Evolutionary conservation across 2,113 vertebrate species (phyloP), one percentile per base, ranked within the genome.

Genomic region (Helogale parvula): DNA sequence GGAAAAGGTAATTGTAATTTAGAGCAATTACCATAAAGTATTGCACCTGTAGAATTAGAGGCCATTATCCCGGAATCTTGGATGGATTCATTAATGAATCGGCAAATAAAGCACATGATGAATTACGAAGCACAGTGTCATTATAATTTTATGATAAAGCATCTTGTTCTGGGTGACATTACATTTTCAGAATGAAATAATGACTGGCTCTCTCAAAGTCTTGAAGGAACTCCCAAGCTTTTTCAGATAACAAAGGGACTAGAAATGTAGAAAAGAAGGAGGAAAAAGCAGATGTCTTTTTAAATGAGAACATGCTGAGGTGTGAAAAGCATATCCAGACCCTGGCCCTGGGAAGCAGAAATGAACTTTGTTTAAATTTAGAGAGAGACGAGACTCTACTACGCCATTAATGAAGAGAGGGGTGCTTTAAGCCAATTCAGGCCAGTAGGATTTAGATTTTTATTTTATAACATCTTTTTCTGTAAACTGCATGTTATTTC

Each of bases 41-140:
- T 93, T 35, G 52, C 85, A 96, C 96, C 96, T 97, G 90, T 96
- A 88, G 90, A 93, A 93, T 96, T 88, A 96, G 84, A 97, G 88
- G 69, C 93, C 95, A 95, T 97, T 96, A 96, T 97, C 93, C 63
- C 15, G 45, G 94, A 97, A 97, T 94, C 94, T 92, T 52, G 38
- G 89, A 87, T 93, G 69, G 93, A 74, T 96, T 98, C 97, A 97
- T 97, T 97, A 98, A 94, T 96, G 96, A 97, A 96, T 96, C n/a
- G 33, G 95, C 94, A 98, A 96, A 96, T 98, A 96, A 94, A 95
- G 80, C 47, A 7, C 76, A 68, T 79, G 94, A 96, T 98, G 88
- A 82, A 98, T 98, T 82, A 79, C 1, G 0, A 83, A 96, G 71
- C 31, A 10, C 25, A 17, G 25, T 96, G 94, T 90, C 86, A 66